Evolutionary conservation across 2,113 vertebrate species (phyloP), one percentile per base, ranked within the genome.

Genomic region (Dicrurus megarhynchus): DNA sequence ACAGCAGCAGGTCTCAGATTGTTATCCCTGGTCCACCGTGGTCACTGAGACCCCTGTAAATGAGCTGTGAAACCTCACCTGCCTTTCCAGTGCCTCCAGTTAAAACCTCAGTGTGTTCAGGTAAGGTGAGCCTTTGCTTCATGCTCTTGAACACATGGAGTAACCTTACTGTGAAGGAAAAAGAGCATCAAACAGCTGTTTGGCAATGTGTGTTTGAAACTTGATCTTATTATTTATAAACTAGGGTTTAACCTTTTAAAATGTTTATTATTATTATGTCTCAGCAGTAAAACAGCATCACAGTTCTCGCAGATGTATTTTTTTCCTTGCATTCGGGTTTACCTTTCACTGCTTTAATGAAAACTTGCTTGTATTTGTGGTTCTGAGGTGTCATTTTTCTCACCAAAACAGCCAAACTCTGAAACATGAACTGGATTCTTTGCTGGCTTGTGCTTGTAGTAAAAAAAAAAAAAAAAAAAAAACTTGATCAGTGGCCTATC

Each of bases 221-320:
- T 46, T 52, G 57, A 84, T 68, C 79, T 91, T 85, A 26, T 49
- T 85, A 82, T 94, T 87, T 95, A 92, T 95, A 94, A 95, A 96
- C 79, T 10, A 61, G 74, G 78, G 46, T 37, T 95, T 93, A 96
- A 87, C 63, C 75, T 94, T 94, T 90, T 52, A 4, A 83, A 83
- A 75, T 83, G 61, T 79, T 96, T 93, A 42, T 91, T 89, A 69
- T 87, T 53, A 30, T 84, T 61, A 52, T 68, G 63, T 74, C 65
- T 80, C 50, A 27, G 59, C 46, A 33, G 42, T 83, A 83, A 88
- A 94, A 79, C 15, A 65, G 32, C 80, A 86, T 77, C 79, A 32
- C 37, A 69, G 1, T 37, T 83, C 85, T 65, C 83, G 55, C 63
- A 84, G 49, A 46, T 74, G 22, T 30, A 11, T 44, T 89, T 20